Base-by-base conservation (phyloP, 2,888 invertebrate genomes). In the Panopea generosa region DNA sequence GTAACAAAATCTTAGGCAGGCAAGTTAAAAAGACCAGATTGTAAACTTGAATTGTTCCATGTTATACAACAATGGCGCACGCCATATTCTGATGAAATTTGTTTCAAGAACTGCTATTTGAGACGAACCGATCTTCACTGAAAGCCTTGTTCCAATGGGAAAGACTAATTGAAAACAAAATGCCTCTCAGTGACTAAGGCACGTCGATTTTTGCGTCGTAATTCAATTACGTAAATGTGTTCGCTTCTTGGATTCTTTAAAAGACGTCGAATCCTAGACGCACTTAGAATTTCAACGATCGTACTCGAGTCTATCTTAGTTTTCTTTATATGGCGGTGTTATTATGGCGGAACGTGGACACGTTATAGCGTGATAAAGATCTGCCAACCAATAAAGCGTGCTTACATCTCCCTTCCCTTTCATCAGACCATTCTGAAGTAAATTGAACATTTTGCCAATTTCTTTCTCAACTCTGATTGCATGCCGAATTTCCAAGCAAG, bases 161-260 rank as follows among this genome's bases (percentile, higher is more conserved):
- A 70, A 77, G 81, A 83, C 78, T 88, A 88, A 89, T 88, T 87
- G 88, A 84, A 76, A 71, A 76, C 71, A 71, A 85, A 88, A 85
- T 81, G 85, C 77, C 76, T 78, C 75, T 82, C 84, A 79, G 86
- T 86, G 87, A 86, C 86, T 83, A 82, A 82, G 86, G 83, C 82
- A 72, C 84, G 80, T 76, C 87, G 85, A 89, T 89, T 86, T 86
- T 77, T 76, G 73, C 66, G 59, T 73, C n/a, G 78, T 88, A 89
- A 89, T 86, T 85, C 72, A 84, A 89, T 89, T 88, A 88, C 83
- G 74, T 78, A 65, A 81, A 81, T 74, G 75, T 62, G 71, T 66
- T 72, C 61, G 57, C 68, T 33, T 63, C 62, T 57, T 55, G 20
- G 60, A 70, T 47, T 55, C 43, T 69, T 43, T 52, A 52, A 69